Evolutionary conservation across 2,113 vertebrate species (phyloP).

Genomic region (Odocoileus hemionus): DNA sequence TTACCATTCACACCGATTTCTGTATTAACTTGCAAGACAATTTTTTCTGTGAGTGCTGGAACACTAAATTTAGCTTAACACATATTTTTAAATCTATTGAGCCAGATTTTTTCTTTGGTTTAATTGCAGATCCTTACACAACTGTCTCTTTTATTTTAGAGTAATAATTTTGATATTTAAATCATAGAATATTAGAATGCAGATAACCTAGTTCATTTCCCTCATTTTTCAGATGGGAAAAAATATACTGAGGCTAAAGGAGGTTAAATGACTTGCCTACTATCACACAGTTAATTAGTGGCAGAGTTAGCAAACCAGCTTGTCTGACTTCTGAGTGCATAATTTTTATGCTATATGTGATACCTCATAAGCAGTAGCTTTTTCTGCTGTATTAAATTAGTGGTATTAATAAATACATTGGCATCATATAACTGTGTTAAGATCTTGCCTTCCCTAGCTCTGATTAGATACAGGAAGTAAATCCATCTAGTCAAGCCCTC

Average conservation of each 20-base stretch:
- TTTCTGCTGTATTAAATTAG: not conserved
- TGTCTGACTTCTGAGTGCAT: not conserved
- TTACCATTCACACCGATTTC: constrained; percentile 69
- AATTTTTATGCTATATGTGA: not conserved
- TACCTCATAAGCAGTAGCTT: not conserved
- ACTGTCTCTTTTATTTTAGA: constrained; percentile 13
- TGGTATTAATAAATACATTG: not conserved
- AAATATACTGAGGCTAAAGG: not conserved
- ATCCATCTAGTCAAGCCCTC: not conserved
- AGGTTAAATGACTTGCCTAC: constrained; percentile 8
- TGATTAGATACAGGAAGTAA: not conserved
- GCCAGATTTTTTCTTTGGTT: constrained; percentile 68
- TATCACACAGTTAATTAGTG: constrained; percentile 8
- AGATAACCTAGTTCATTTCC: constrained; percentile 12
- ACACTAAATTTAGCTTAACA: constrained; percentile 68
- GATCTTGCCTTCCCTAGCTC: not conserved
- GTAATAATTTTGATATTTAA: constrained; percentile 50
- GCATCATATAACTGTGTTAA: not conserved
- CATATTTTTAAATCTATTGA: constrained; percentile 59
- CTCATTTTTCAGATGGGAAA: constrained; percentile 11
- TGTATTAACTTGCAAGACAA: constrained; percentile 64
- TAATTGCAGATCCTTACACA: constrained; percentile 62
- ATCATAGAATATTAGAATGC: not conserved
- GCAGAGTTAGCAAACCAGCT: constrained; percentile 2
- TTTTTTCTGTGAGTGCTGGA: constrained; percentile 63